Evolutionary conservation across 2,113 vertebrate genomes (phyloP).

Genomic region (Variabilichromis moorii): DNA sequence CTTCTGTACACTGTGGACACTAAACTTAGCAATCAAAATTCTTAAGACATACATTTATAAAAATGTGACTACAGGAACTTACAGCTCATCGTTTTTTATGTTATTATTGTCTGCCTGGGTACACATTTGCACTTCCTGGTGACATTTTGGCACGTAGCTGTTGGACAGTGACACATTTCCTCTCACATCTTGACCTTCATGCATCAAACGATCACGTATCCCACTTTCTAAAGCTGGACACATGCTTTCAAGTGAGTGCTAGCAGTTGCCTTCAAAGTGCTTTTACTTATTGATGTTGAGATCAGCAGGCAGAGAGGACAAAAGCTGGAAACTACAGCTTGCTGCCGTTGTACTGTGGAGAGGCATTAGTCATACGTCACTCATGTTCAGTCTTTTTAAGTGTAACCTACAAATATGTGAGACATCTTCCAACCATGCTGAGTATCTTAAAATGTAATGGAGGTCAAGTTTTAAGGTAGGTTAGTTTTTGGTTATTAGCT

Average conservation of each 20-base stretch:
- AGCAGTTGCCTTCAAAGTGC: slow-evolving; percentile 17
- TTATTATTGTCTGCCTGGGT: neutral
- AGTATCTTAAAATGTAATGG: neutral
- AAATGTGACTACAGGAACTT: neutral
- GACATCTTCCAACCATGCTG: neutral
- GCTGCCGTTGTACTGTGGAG: neutral
- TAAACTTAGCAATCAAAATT: neutral
- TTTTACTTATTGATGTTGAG: slow-evolving; percentile 45
- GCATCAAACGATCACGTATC: slow-evolving; percentile 11
- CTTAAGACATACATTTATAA: neutral
- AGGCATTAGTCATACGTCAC: neutral
- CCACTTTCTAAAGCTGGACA: neutral
- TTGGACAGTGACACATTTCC: slow-evolving; percentile 5
- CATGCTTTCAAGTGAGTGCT: slow-evolving; percentile 15
- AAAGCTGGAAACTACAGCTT: neutral
- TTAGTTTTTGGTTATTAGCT: neutral
- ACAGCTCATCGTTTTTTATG: neutral
- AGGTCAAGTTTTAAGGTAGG: neutral
- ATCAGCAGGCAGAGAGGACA: neutral
- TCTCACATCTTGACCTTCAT: slow-evolving; percentile 16
- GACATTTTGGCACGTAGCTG: slow-evolving; percentile 9
- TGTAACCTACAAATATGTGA: neutral
- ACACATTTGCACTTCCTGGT: neutral
- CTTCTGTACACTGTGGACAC: neutral
- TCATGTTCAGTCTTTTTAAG: neutral